Evolutionary conservation across 2,797 vertebrate genomes (phyloP).

Genomic region (Alectoris magna): DNA sequence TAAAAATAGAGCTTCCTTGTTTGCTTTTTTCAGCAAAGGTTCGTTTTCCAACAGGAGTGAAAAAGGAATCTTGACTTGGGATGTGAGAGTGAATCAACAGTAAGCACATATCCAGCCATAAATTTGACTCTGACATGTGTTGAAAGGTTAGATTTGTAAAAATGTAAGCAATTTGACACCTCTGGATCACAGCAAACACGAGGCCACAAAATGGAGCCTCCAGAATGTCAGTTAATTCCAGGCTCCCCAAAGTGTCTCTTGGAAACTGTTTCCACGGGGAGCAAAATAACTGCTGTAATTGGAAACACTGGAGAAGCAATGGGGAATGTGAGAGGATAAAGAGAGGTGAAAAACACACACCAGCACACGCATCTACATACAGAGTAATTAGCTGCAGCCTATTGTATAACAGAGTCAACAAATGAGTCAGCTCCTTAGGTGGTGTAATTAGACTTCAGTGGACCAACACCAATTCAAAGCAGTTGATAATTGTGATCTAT

Average conservation of each 20-base stretch:
- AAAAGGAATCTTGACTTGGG: not conserved
- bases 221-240: constrained; percentile 22
- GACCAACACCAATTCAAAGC: constrained; percentile 48
- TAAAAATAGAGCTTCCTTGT: not conserved
- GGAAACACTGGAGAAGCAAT: constrained; percentile 61
- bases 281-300: constrained; percentile 51
- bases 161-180: constrained; percentile 64
- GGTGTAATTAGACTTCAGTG: constrained; percentile 60
- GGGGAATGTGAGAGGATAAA: constrained; percentile 48
- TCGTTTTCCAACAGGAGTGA: not conserved
- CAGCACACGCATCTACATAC: constrained; percentile 28
- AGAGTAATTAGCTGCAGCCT: constrained; percentile 55
- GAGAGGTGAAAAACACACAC: constrained; percentile 25
- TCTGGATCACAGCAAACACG: constrained; percentile 31
- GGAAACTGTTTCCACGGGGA: constrained; percentile 52
- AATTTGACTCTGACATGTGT: constrained; percentile 34
- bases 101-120: constrained; percentile 13
- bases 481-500: constrained; percentile 52
- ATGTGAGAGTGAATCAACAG: not conserved
- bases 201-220: constrained; percentile 34
- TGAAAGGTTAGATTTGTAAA: constrained; percentile 66
- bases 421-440: constrained; percentile 71
- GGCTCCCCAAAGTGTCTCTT: constrained; percentile 34
- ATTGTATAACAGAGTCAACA: constrained; percentile 67
- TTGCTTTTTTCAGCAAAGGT: not conserved